These are phyloP conservation scores for Sesamia nonagrioides DNA, from an alignment of 1,140 invertebrate genomes.

Conservation along the genomic window DNA sequence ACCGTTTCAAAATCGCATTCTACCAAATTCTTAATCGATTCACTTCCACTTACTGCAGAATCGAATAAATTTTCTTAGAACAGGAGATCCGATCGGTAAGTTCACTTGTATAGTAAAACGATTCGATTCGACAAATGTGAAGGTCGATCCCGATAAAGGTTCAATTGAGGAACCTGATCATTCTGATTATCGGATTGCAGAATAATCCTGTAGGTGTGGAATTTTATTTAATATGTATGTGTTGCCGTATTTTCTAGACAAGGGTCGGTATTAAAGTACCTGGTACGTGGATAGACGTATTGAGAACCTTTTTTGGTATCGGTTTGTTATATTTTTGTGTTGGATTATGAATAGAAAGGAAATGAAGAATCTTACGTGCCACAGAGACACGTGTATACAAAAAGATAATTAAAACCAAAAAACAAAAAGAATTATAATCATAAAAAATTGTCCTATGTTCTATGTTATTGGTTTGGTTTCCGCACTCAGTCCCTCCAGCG, in stretches of 20 bases:
- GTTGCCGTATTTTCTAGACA: slow-evolving; percentile 13
- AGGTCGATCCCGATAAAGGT: slow-evolving; percentile 20
- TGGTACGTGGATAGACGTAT: background rate
- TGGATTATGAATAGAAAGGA: background rate
- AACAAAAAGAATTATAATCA: no score
- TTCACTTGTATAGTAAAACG: slow-evolving; percentile 27
- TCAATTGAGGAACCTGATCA: slow-evolving; percentile 28
- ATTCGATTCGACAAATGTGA: slow-evolving; percentile 17
- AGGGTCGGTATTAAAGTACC: slow-evolving; percentile 11
- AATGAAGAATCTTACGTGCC: no score
- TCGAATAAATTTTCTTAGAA: background rate
- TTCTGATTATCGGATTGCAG: slow-evolving; percentile 35
- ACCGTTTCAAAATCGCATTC: slow-evolving; percentile 6
- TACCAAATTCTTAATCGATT: slow-evolving; percentile 4
- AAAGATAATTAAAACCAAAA: no score
- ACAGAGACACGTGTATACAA: no score
- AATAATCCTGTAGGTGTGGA: slow-evolving; percentile 9
- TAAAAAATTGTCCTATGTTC: no score
- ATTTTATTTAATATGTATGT: slow-evolving; percentile 19
- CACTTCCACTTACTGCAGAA: background rate
- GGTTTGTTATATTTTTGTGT: background rate
- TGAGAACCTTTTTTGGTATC: background rate
- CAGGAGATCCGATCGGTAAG: slow-evolving; percentile 28
- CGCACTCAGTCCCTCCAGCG: no score
- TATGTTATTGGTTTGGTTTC: no score